Evolutionary conservation across 2,113 vertebrate species (phyloP).

Genomic region (Phylloscopus trochiloides): DNA sequence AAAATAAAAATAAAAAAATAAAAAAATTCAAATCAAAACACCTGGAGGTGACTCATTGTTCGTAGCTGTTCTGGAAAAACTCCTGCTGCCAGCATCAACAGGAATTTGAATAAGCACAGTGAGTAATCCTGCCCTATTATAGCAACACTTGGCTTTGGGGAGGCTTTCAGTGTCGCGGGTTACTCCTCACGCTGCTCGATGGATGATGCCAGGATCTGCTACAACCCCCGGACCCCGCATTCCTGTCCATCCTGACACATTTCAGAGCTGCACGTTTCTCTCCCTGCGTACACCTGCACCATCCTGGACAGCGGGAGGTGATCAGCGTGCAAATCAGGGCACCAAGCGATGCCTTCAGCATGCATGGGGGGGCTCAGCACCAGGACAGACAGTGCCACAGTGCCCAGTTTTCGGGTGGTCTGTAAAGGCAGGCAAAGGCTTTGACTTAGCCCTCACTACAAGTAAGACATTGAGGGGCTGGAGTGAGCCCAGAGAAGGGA

Average conservation of each 20-base stretch:
- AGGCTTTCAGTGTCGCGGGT: neutral
- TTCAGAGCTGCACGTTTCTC: neutral
- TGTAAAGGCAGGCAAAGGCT: neutral
- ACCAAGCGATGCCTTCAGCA: neutral
- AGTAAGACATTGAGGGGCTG: neutral
- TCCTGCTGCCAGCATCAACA: conserved; percentile 3
- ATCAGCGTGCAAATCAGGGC: rapidly evolving
- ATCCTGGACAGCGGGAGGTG: rapidly evolving
- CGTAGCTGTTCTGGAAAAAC: conserved; percentile 3
- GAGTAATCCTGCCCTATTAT: conserved; percentile 12
- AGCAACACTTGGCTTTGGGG: neutral
- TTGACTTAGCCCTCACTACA: neutral
- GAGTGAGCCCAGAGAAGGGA: neutral
- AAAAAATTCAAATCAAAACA: conserved; percentile 28
- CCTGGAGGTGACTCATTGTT: conserved; percentile 44
- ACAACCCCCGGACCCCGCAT: neutral
- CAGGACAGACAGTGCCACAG: rapidly evolving
- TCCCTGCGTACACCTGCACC: neutral
- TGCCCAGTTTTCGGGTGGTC: too few relatives aligned
- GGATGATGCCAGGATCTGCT: neutral
- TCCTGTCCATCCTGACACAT: neutral
- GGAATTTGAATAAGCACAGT: conserved; percentile 10
- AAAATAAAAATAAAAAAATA: neutral
- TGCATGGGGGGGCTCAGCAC: neutral
- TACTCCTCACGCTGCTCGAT: neutral